phyloP scores from a whole-genome alignment of 2,113 vertebrate species.

The Gadus chalcogrammus region DNA sequence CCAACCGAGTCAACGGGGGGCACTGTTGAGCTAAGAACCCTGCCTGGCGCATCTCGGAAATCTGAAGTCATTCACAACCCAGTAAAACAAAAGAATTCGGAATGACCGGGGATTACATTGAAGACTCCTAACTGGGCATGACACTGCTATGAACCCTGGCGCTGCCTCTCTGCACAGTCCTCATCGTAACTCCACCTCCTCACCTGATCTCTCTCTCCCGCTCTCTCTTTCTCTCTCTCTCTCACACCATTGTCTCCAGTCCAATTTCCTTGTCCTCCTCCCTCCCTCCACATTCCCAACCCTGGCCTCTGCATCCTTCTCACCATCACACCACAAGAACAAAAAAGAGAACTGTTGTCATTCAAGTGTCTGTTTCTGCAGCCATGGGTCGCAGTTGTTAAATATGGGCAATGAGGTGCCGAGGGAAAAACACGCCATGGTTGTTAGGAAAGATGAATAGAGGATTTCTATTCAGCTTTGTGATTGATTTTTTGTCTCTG shows the following conservation, averaged over 20 bases:
- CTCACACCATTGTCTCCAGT: conserved; percentile 22
- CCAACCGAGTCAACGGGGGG: conserved; percentile 34
- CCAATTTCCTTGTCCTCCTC: too few species aligned
- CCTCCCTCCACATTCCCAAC: too few species aligned
- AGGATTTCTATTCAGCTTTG: conserved; percentile 4
- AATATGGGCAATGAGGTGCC: conserved; percentile 47
- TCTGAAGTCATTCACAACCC: conserved; percentile 6
- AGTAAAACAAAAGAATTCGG: conserved; percentile 20
- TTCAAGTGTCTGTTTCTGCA: conserved; percentile 15
- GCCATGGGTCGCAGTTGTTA: conserved; percentile 44
- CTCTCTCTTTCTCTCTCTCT: too few species aligned
- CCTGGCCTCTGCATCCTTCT: conserved; percentile 40
- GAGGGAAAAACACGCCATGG: conserved; percentile 24
- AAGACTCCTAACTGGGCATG: conserved; percentile 37
- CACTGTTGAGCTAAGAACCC: conserved; percentile 44
- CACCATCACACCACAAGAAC: conserved; percentile 34
- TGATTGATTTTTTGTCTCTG: conserved; percentile 8
- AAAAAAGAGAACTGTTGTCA: conserved; percentile 34
- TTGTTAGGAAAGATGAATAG: conserved; percentile 28
- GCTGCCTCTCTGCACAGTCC: conserved; percentile 31
- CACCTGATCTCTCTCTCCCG: conserved; percentile 47
- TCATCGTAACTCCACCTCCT: conserved; percentile 51
- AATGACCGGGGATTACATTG: conserved; percentile 32
- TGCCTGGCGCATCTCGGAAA: neutral
- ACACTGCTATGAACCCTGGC: conserved; percentile 39